phyloP scores from a whole-genome alignment of 1,140 invertebrate genomes.

The Drosophila pachea region DNA sequence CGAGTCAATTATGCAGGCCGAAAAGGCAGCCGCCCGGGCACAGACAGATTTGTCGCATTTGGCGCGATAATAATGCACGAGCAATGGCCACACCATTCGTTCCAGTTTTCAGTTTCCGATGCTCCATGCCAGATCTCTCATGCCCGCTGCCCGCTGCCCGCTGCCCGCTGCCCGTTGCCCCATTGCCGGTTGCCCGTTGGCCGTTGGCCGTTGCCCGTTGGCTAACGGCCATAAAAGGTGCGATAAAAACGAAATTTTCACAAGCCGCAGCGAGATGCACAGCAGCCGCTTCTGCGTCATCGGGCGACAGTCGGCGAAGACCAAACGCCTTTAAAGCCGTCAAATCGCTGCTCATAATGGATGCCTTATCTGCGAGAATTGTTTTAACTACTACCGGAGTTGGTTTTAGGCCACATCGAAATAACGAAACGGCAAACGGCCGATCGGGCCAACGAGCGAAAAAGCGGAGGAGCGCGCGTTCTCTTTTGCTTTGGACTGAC shows the following conservation, averaged over 20 bases:
- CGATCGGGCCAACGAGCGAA: no score
- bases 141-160: neutral
- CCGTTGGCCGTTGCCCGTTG: conserved; percentile 5
- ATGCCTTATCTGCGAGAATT: conserved; percentile 73
- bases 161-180: conserved; percentile 12
- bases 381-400: conserved; percentile 77
- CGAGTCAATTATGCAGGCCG: conserved; percentile 68
- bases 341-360: conserved; percentile 78
- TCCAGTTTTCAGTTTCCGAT: conserved; percentile 4
- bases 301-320: conserved; percentile 58
- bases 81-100: conserved; percentile 53
- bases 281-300: conserved; percentile 50
- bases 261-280: conserved; percentile 55
- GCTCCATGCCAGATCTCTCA: no score
- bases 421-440: no score
- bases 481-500: conserved; percentile 33
- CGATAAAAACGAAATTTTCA: conserved; percentile 77
- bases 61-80: conserved; percentile 69
- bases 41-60: conserved; percentile 77
- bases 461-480: neutral
- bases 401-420: conserved; percentile 56
- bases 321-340: conserved; percentile 71
- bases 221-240: conserved; percentile 70
- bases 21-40: conserved; percentile 61
- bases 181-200: neutral